phyloP scores from a whole-genome alignment of 2,888 invertebrate genomes.

The Heliconius ethilla region DNA sequence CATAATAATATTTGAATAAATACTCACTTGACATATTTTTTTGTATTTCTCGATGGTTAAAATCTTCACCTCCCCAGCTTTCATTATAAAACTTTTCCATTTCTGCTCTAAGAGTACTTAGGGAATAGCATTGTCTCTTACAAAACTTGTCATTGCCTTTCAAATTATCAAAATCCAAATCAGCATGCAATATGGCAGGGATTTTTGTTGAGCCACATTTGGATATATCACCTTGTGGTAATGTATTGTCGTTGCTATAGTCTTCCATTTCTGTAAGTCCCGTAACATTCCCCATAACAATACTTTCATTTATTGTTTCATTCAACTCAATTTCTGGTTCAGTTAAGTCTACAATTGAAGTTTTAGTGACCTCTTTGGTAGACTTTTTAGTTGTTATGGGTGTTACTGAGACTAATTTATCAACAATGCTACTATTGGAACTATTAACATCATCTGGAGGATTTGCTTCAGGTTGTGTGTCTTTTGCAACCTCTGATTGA shows the following conservation, averaged over 20 bases:
- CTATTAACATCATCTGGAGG: constrained; percentile 39
- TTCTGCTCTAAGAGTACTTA: constrained; percentile 72
- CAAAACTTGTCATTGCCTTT: constrained; percentile 68
- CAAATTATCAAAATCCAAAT: constrained; percentile 74
- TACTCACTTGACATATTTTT: constrained; percentile 85
- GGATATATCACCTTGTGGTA: constrained; percentile 46
- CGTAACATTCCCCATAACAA: constrained; percentile 72
- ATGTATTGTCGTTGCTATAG: constrained; percentile 38
- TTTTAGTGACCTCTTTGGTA: constrained; percentile 43
- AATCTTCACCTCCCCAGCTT: constrained; percentile 85
- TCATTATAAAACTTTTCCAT: constrained; percentile 85
- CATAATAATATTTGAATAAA: neutral
- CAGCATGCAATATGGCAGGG: constrained; percentile 70
- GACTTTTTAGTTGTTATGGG: constrained; percentile 45
- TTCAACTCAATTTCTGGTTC: constrained; percentile 46
- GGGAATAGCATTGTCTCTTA: constrained; percentile 65
- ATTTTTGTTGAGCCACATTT: constrained; percentile 73
- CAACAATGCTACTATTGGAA: constrained; percentile 51
- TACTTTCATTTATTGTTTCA: constrained; percentile 62
- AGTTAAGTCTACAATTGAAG: constrained; percentile 64
- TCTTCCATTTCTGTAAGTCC: constrained; percentile 61
- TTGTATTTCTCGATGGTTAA: constrained; percentile 81
- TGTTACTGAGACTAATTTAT: constrained; percentile 39
- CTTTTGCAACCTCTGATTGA: constrained; percentile 59
- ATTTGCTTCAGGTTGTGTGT: constrained; percentile 39